These are phyloP conservation scores for Rhabdornis inornatus DNA, from an alignment of 2,113 vertebrate species.

Conservation along the genomic window DNA sequence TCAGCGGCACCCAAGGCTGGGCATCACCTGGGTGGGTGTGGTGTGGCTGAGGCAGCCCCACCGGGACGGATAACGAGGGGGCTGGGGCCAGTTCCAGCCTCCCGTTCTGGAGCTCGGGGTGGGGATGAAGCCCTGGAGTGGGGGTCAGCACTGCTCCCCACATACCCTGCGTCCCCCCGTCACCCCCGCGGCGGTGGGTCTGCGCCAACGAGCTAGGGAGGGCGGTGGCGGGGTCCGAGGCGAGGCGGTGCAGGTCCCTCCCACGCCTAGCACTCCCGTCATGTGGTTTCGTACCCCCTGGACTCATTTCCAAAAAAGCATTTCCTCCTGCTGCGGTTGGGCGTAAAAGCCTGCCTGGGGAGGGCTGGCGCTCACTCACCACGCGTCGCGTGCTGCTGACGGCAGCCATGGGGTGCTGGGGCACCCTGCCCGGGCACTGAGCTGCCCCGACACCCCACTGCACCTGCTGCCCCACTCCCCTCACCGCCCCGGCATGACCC, in stretches of 20 bases:
- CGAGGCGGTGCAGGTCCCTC: neutral
- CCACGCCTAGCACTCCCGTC: neutral
- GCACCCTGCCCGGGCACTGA: neutral
- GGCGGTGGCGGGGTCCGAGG: fast-evolving
- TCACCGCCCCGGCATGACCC: neutral
- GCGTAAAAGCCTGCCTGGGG: constrained; percentile 6
- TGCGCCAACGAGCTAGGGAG: neutral
- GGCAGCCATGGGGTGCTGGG: neutral
- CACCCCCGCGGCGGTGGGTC: fast-evolving
- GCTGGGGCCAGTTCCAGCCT: neutral
- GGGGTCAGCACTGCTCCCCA: neutral
- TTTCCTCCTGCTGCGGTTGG: neutral
- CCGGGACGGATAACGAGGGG: fast-evolving
- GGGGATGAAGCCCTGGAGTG: neutral
- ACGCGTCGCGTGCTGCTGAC: neutral
- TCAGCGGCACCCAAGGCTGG: fast-evolving
- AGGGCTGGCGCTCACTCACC: neutral
- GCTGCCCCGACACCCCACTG: neutral
- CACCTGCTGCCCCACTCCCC: neutral
- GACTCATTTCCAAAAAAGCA: constrained; percentile 45
- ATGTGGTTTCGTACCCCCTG: neutral
- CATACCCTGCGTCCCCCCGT: fast-evolving
- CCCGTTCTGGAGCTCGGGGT: fast-evolving
- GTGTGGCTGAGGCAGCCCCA: neutral
- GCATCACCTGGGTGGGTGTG: fast-evolving